Percentiles rank a stretch among this genome's conserved stretches.
Evolutionary conservation across 1,140 invertebrate genomes (phyloP).

Genomic region (Psix sp.): DNA sequence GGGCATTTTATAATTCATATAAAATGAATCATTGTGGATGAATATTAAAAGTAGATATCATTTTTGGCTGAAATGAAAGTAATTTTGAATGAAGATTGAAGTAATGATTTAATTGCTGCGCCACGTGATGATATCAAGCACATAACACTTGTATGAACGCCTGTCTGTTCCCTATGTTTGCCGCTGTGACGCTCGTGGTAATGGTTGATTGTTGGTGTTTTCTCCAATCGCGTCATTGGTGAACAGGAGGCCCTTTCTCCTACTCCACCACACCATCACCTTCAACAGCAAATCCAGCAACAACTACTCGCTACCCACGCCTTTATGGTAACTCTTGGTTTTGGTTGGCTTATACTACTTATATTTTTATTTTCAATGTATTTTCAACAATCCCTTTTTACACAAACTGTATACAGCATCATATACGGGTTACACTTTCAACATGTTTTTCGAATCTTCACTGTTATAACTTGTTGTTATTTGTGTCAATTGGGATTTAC

Average conservation of each 20-base stretch:
- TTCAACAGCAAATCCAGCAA: constrained; percentile 78
- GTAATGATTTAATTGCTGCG: constrained; percentile 69
- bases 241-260: constrained; percentile 77
- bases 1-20: too few species aligned
- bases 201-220: constrained; percentile 79
- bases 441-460: too few species aligned
- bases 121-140: constrained; percentile 72
- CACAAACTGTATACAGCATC: constrained; percentile 20
- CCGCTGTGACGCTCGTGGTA: constrained; percentile 77
- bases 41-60: too few species aligned
- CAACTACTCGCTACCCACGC: constrained; percentile 78
- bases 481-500: too few species aligned
- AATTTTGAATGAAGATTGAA: too few species aligned
- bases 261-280: constrained; percentile 77
- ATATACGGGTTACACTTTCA: too few species aligned
- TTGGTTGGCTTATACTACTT: constrained; percentile 78
- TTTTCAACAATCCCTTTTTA: constrained; percentile 24
- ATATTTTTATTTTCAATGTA: constrained; percentile 50
- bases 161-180: constrained; percentile 78
- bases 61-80: too few species aligned
- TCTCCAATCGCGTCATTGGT: constrained; percentile 77
- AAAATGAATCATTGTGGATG: too few species aligned
- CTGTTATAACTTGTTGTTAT: too few species aligned
- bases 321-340: constrained; percentile 78
- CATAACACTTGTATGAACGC: constrained; percentile 76